Conservation (phyloP, 2,797 vertebrate species). For the Sebastes hubbsi region DNA sequence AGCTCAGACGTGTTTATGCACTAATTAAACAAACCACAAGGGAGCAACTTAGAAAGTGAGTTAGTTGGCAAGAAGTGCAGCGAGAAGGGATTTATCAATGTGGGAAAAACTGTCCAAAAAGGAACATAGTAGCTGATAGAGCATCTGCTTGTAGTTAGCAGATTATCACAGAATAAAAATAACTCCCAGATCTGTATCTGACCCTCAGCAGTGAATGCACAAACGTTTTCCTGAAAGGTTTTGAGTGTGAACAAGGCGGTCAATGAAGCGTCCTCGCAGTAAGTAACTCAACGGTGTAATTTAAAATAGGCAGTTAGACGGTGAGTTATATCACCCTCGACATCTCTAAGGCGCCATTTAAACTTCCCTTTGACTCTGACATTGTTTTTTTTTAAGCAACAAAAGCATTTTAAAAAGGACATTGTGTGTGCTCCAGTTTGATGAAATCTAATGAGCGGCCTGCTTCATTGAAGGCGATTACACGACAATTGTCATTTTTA, state of each 20-base stretch:
- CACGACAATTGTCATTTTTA: conserved; percentile 36
- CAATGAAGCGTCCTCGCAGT: conserved; percentile 19
- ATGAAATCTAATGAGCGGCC: conserved; percentile 7
- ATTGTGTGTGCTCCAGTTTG: not conserved
- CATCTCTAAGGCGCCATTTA: not conserved
- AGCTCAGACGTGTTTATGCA: conserved; percentile 39
- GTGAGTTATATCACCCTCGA: conserved; percentile 1
- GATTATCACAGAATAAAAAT: conserved; percentile 55
- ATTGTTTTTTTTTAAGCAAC: conserved; percentile 4
- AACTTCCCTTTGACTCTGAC: conserved; percentile 3
- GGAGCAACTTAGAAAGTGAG: conserved; percentile 26
- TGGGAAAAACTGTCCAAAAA: not conserved
- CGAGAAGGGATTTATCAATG: conserved; percentile 34
- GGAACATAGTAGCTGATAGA: conserved; percentile 22
- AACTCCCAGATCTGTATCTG: conserved; percentile 25
- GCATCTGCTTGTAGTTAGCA: conserved; percentile 64
- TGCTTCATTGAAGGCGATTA: conserved; percentile 21
- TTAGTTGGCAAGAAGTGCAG: conserved; percentile 17
- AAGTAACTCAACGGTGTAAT: conserved; percentile 5
- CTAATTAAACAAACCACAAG: conserved; percentile 51
- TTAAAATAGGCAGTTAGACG: not conserved
- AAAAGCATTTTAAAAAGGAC: not conserved
- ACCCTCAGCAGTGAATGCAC: conserved; percentile 23
- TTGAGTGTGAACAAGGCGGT: conserved; percentile 30
- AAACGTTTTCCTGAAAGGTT: conserved; percentile 42